phyloP scores from a whole-genome alignment of 2,113 vertebrate species.

The Lethenteron camtschaticum region DNA sequence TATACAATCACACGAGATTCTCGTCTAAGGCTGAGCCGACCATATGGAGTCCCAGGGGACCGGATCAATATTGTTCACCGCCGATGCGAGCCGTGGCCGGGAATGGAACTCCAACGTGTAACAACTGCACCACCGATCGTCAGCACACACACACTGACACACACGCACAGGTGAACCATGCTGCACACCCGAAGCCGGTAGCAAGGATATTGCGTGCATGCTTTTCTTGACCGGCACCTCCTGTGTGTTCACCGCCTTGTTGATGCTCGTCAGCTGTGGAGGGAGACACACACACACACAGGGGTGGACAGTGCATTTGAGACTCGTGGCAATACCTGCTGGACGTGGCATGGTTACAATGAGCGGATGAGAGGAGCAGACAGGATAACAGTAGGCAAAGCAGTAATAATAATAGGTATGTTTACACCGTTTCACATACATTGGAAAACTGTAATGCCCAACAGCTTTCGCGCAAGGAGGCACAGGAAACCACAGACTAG shows the following conservation, averaged over 20 bases:
- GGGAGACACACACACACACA: constrained; percentile 3
- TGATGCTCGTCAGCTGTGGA: constrained; percentile 93
- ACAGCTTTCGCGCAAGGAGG: too few relatives aligned
- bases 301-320: too few relatives aligned
- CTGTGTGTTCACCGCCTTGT: constrained; percentile 98
- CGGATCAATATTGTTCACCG: too few relatives aligned
- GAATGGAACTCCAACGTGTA: rapidly evolving
- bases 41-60: too few relatives aligned
- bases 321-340: too few relatives aligned
- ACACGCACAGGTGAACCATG: constrained; percentile 13
- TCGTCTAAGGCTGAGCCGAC: neutral
- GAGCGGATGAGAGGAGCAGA: too few relatives aligned
- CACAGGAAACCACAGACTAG: too few relatives aligned
- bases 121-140: constrained; percentile 5
- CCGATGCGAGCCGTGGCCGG: neutral
- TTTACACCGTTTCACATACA: too few relatives aligned
- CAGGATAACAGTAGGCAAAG: too few relatives aligned
- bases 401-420: too few relatives aligned
- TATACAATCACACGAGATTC: neutral
- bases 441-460: too few relatives aligned
- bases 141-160: constrained; percentile 7
- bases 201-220: constrained; percentile 98
- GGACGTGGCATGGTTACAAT: too few relatives aligned
- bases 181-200: constrained; percentile 4
- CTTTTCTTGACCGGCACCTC: constrained; percentile 96